Evolutionary conservation across 2,113 vertebrate species (phyloP).

Genomic region (Megaptera novaeangliae): DNA sequence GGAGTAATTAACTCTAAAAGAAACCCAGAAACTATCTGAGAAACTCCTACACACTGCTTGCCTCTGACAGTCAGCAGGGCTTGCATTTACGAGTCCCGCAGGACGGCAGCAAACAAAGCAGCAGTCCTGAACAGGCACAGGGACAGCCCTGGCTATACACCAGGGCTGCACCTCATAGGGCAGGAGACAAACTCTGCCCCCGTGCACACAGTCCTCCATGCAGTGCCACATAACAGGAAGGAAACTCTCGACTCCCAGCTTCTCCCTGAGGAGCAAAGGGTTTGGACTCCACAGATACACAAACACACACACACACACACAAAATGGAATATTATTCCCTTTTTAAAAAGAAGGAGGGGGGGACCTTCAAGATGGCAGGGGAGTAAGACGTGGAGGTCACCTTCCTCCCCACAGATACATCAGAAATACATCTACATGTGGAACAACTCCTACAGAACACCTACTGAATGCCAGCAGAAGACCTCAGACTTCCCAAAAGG

Average conservation of each 20-base stretch:
- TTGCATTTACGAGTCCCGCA: not conserved
- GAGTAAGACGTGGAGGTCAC: no score
- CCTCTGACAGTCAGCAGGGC: not conserved
- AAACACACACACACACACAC: not conserved
- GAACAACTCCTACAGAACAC: no score
- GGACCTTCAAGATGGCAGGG: no score
- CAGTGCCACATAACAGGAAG: no score
- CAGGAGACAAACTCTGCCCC: no score
- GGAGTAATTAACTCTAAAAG: not conserved
- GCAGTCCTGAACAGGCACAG: not conserved
- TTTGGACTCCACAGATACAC: not conserved
- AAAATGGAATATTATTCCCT: not conserved
- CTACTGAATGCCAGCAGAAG: no score
- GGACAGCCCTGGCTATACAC: not conserved
- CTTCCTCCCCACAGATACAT: no score
- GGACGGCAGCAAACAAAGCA: not conserved
- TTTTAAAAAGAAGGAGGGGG: not conserved
- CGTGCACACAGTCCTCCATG: not conserved
- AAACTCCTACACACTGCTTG: not conserved
- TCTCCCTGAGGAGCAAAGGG: not conserved
- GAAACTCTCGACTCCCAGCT: not conserved
- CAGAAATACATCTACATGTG: no score
- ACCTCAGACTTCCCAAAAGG: no score
- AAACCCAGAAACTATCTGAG: not conserved
- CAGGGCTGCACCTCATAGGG: accelerated